Evolutionary conservation across 1,140 invertebrate genomes (phyloP).

Genomic region (Macrosteles quadrilineatus): DNA sequence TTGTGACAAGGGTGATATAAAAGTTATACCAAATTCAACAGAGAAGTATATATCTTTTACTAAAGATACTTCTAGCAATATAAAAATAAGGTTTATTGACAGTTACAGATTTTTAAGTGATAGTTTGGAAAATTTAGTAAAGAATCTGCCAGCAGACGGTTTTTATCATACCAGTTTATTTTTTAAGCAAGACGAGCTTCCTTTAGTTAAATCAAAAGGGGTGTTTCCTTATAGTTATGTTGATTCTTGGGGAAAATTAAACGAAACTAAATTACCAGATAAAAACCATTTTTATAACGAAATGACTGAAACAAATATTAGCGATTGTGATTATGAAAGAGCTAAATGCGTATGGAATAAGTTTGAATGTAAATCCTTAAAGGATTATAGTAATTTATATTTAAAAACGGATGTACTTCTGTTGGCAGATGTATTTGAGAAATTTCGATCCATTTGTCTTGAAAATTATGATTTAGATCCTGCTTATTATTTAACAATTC

Average conservation of each 20-base stretch:
- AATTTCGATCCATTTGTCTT: slow-evolving; percentile 43
- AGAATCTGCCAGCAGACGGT: background rate
- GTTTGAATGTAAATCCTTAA: slow-evolving; percentile 47
- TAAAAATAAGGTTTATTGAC: too few relatives aligned
- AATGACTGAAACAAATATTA: slow-evolving; percentile 44
- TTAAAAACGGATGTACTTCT: slow-evolving; percentile 51
- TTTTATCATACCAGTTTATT: background rate
- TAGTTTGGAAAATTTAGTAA: slow-evolving; percentile 34
- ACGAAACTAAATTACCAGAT: slow-evolving; percentile 44
- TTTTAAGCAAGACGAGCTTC: slow-evolving; percentile 30
- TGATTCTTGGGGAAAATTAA: slow-evolving; percentile 41
- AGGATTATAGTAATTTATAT: slow-evolving; percentile 51
- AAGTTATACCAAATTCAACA: too few relatives aligned
- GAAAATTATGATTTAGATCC: slow-evolving; percentile 26
- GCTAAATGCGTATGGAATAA: slow-evolving; percentile 48
- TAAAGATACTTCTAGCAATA: too few relatives aligned
- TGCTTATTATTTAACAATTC: slow-evolving; percentile 15
- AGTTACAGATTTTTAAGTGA: slow-evolving; percentile 37
- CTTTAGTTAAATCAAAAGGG: slow-evolving; percentile 39
- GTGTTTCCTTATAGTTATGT: slow-evolving; percentile 45
- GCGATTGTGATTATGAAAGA: slow-evolving; percentile 47
- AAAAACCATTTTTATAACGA: slow-evolving; percentile 48
- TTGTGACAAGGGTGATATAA: too few relatives aligned
- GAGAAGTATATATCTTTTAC: too few relatives aligned
- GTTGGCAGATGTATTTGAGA: slow-evolving; percentile 51